Conservation (phyloP, 2,797 vertebrate species). For the Toxotes lorentzi region DNA sequence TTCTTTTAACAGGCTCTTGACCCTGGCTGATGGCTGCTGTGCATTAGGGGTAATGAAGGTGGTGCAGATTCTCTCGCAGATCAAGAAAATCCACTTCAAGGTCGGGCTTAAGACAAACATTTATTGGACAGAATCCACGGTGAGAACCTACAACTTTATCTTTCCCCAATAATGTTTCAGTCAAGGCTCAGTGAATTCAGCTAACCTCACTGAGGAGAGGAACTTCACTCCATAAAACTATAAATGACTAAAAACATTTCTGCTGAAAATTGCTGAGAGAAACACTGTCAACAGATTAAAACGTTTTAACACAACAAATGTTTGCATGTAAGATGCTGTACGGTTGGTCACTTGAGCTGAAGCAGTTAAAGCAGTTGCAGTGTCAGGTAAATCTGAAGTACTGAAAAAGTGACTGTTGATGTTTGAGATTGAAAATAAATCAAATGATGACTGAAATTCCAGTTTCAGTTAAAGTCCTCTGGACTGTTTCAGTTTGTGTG, state of each 20-base stretch:
- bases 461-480: too few species aligned
- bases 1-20: conserved; percentile 34
- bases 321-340: not conserved
- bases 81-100: conserved; percentile 28
- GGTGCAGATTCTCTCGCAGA: conserved; percentile 23
- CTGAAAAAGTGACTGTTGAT: not conserved
- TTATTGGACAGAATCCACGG: not conserved
- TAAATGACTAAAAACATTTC: not conserved
- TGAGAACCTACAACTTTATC: conserved; percentile 1
- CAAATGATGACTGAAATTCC: not conserved
- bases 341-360: not conserved
- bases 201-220: not conserved
- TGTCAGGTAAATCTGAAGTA: not conserved
- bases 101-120: conserved; percentile 13
- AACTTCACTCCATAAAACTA: conserved; percentile 1
- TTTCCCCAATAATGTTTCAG: not conserved
- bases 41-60: conserved; percentile 45
- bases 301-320: not conserved
- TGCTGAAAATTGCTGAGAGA: not conserved
- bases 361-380: not conserved
- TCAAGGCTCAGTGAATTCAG: conserved; percentile 21
- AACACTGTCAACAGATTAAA: not conserved
- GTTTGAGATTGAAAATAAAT: not conserved
- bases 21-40: conserved; percentile 27
- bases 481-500: not conserved